These are phyloP conservation scores for Crocidura indochinensis DNA, from an alignment of 2,797 vertebrate species.

Conservation along the genomic window DNA sequence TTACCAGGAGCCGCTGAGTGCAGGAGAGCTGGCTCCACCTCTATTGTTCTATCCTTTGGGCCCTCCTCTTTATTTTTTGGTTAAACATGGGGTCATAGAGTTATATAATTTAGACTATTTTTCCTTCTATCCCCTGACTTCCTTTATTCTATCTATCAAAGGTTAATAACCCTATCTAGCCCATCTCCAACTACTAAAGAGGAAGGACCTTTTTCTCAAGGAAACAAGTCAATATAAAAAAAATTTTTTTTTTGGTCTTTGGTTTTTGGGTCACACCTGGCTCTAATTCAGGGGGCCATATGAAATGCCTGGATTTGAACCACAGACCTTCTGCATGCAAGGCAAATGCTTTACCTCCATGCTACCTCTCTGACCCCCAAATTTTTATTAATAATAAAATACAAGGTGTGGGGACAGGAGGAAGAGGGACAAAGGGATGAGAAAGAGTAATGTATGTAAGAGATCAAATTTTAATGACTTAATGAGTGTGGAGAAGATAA, in stretches of 20 bases:
- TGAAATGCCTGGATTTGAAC: too few species aligned
- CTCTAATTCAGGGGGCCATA: too few species aligned
- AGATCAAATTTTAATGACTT: not conserved
- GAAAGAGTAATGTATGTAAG: not conserved
- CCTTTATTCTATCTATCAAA: not conserved
- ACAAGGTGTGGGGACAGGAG: not conserved
- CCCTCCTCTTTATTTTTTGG: not conserved
- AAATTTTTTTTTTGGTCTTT: too few species aligned
- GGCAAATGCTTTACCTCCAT: too few species aligned
- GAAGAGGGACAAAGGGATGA: conserved; percentile 18
- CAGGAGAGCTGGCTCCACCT: too few species aligned
- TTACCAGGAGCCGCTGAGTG: too few species aligned
- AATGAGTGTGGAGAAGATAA: not conserved
- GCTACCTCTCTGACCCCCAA: too few species aligned
- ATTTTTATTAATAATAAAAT: not conserved
- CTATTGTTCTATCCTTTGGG: too few species aligned
- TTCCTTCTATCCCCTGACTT: not conserved
- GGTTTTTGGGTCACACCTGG: too few species aligned
- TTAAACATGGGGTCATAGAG: conserved; percentile 10
- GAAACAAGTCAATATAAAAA: not conserved
- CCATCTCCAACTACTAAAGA: not conserved
- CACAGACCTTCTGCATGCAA: too few species aligned
- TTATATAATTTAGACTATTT: conserved; percentile 32
- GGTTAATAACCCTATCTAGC: not conserved
- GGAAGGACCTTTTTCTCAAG: not conserved